Evolutionary conservation across 2,113 vertebrate genomes (phyloP).

Genomic region (Pteruthius melanotis): DNA sequence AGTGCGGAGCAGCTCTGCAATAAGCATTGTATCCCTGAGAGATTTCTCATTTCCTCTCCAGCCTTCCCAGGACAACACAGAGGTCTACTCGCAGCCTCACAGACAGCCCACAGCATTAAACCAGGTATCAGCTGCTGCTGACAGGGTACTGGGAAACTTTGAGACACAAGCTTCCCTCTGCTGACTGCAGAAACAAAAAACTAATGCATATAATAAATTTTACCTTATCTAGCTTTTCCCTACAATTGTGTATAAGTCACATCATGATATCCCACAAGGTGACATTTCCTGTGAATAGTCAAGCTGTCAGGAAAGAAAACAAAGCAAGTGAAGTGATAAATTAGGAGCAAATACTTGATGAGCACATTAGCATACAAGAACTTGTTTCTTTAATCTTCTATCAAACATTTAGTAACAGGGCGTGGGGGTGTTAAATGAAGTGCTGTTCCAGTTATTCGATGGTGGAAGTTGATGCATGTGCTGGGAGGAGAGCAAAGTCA

Average conservation of each 20-base stretch:
- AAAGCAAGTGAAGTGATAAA: not conserved
- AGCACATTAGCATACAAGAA: not conserved
- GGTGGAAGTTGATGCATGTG: not conserved
- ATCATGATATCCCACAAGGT: not conserved
- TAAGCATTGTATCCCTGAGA: not conserved
- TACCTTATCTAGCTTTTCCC: not conserved
- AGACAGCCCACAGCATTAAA: not conserved
- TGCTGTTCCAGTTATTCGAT: not conserved
- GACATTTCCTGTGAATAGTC: not conserved
- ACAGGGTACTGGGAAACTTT: not conserved
- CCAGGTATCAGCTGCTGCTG: not conserved
- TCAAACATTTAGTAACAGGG: not conserved
- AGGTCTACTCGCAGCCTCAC: not conserved
- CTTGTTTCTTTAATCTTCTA: not conserved
- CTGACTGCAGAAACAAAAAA: not conserved
- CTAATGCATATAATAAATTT: not conserved
- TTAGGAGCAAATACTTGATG: not conserved
- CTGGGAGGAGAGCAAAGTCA: not conserved
- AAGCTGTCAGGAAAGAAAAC: not conserved
- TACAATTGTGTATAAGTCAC: not conserved
- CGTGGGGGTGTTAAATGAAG: not conserved
- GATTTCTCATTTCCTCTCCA: not conserved
- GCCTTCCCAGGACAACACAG: not conserved
- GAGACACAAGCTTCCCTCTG: not conserved
- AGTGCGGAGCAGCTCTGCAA: not conserved